Evolutionary conservation across 2,113 vertebrate genomes (phyloP), one percentile per base, ranked within the genome.

Genomic region (Aldabrachelys gigantea): DNA sequence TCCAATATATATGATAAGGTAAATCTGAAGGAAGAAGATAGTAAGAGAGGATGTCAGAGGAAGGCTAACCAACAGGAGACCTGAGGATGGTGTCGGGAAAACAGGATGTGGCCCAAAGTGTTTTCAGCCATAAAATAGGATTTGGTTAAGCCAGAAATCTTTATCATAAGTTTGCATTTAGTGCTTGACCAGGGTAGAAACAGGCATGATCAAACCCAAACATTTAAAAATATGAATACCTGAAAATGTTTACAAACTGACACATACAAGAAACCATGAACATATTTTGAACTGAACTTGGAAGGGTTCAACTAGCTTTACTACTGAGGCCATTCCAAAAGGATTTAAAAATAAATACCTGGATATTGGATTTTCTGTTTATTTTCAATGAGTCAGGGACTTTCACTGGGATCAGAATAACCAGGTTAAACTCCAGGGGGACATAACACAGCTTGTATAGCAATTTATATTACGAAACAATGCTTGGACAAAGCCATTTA

Each of bases 241-340:
- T 57, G 49, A 35, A 31, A 44, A 11, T 5, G 1, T 1, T 1
- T 2, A 31, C 31, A 5, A 29, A 5, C 29, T 57, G 56, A 59
- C 47, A 29, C 50, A 22, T n/a, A 2, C 29, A 47, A 41, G 5
- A 21, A 35, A 0, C 0, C 4, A 62, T 13, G 11, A 24, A 7
- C 3, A 0, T 69, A n/a, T 9, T 65, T 57, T 75, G 49, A 81
- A 27, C 50, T 78, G 81, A 17, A 25, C 3, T 38, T 88, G 56
- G 8, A 5, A 10, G 5, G 16, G 31, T 8, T 83, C 85, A 85
- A 29, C 47, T 1, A 6, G 22, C 22, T 69, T 50, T 2, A 1
- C 31, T 62, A 0, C 78, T 44, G 52, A 38, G 10, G 27, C 41
- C 17, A 2, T 25, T 35, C 1, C 0, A 27, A 47, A 14, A 21